Evolutionary conservation across 1,140 invertebrate genomes (phyloP).

Genomic region (Caenorhabditis inopinata): DNA sequence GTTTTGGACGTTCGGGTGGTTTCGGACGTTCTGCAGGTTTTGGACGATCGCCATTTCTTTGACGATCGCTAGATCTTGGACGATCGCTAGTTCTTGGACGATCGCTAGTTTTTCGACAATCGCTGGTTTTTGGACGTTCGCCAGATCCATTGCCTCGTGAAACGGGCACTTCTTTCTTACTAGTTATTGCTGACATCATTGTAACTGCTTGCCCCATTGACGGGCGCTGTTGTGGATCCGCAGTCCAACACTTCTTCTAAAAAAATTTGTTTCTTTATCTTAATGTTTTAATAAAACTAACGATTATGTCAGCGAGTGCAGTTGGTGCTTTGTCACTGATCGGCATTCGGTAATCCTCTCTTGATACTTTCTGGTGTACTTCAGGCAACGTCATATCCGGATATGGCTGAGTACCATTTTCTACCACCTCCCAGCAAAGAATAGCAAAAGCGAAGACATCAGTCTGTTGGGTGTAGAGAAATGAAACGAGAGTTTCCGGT

Average conservation of each 20-base stretch:
- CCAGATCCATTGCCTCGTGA: not conserved
- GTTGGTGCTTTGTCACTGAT: not conserved
- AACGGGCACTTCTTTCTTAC: not conserved
- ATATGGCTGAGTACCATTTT: conserved; percentile 8
- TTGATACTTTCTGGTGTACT: not conserved
- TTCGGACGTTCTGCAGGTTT: too few relatives aligned
- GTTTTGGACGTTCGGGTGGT: too few relatives aligned
- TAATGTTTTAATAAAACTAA: not conserved
- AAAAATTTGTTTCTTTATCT: not conserved
- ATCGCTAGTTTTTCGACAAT: too few relatives aligned
- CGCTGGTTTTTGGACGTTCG: too few relatives aligned
- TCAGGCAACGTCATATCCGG: not conserved
- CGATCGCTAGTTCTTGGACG: too few relatives aligned
- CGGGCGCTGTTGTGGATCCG: not conserved
- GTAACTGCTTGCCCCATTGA: not conserved
- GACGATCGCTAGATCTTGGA: too few relatives aligned
- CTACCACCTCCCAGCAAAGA: conserved; percentile 3
- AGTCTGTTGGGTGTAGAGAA: conserved; percentile 39
- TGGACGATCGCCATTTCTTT: too few relatives aligned
- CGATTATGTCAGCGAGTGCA: not conserved
- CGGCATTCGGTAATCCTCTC: not conserved
- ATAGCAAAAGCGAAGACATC: conserved; percentile 45
- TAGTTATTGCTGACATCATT: not conserved
- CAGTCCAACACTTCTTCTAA: not conserved
- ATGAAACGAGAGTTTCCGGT: conserved; percentile 43